A percentile compares a stretch with the other conserved stretches of the same genome.
phyloP scores from a whole-genome alignment of 53 echinoderm and acorn worm species.

The Holothuria leucospilota region DNA sequence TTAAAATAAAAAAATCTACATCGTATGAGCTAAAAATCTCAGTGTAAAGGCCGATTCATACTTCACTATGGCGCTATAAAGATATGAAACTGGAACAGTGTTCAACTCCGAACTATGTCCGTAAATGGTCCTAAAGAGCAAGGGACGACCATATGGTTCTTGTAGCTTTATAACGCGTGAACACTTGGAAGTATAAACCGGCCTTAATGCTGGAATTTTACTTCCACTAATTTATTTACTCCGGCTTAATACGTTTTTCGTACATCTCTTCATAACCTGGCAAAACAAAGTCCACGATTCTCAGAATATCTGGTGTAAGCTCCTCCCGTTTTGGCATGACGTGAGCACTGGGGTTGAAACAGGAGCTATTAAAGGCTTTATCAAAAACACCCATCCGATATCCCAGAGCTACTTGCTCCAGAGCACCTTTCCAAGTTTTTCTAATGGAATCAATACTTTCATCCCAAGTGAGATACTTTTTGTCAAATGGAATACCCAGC shows the following conservation, averaged over 20 bases:
- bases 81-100: too few species aligned
- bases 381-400: slow-evolving; percentile 13
- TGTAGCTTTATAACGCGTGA: too few species aligned
- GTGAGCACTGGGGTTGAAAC: slow-evolving; percentile 11
- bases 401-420: slow-evolving; percentile 14
- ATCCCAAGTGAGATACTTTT: slow-evolving; percentile 11
- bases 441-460: not conserved
- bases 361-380: slow-evolving; percentile 26
- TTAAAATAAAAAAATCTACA: too few species aligned
- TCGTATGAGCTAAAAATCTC: too few species aligned
- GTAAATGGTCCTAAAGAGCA: too few species aligned
- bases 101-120: too few species aligned
- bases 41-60: too few species aligned
- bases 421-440: slow-evolving; percentile 12
- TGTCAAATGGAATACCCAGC: slow-evolving; percentile 7
- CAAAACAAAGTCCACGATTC: not conserved
- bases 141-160: too few species aligned
- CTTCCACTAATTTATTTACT: not conserved
- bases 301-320: slow-evolving; percentile 17
- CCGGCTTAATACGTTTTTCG: slow-evolving; percentile 7
- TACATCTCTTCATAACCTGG: slow-evolving; percentile 13
- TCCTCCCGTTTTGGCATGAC: not conserved
- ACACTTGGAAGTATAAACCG: too few species aligned
- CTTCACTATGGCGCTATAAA: too few species aligned
- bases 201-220: too few species aligned